A percentile compares a stretch with the other conserved stretches of the same genome.
phyloP scores from a whole-genome alignment of 2,888 invertebrate genomes.

The Mesorhabditis spiculigera region DNA sequence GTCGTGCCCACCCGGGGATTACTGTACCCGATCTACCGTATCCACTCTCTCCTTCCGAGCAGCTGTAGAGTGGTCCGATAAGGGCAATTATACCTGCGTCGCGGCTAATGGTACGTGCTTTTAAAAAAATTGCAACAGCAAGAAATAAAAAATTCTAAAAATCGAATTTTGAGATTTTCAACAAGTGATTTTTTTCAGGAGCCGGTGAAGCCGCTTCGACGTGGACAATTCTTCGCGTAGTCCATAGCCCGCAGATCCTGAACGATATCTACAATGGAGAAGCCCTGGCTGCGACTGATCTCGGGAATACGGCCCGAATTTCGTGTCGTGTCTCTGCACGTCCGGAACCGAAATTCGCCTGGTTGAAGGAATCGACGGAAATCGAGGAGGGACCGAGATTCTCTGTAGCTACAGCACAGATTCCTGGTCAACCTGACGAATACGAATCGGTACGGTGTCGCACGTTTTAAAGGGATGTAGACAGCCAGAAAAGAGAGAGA shows the following conservation, averaged over 20 bases:
- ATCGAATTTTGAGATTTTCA: neutral
- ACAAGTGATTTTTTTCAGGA: neutral
- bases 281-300: slow-evolving; percentile 46
- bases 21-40: slow-evolving; percentile 29
- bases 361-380: slow-evolving; percentile 38
- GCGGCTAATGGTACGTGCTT: slow-evolving; percentile 75
- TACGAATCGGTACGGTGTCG: slow-evolving; percentile 35
- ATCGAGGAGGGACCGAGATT: slow-evolving; percentile 29
- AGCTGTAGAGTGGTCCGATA: slow-evolving; percentile 77
- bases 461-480: neutral
- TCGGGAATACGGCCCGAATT: slow-evolving; percentile 35
- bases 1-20: slow-evolving; percentile 33
- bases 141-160: neutral
- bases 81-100: slow-evolving; percentile 88
- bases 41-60: slow-evolving; percentile 35
- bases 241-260: slow-evolving; percentile 49
- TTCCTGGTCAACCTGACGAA: slow-evolving; percentile 36
- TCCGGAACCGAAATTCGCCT: slow-evolving; percentile 52
- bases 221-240: slow-evolving; percentile 38
- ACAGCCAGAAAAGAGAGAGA: neutral
- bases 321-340: slow-evolving; percentile 49
- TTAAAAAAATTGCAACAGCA: too few relatives aligned
- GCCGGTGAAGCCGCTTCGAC: slow-evolving; percentile 62
- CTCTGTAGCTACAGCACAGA: slow-evolving; percentile 25
- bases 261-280: slow-evolving; percentile 40